Evolutionary conservation across 2,797 vertebrate species (phyloP), one percentile per base, ranked within the genome.

Genomic region (Hypotaenidia philippensis): DNA sequence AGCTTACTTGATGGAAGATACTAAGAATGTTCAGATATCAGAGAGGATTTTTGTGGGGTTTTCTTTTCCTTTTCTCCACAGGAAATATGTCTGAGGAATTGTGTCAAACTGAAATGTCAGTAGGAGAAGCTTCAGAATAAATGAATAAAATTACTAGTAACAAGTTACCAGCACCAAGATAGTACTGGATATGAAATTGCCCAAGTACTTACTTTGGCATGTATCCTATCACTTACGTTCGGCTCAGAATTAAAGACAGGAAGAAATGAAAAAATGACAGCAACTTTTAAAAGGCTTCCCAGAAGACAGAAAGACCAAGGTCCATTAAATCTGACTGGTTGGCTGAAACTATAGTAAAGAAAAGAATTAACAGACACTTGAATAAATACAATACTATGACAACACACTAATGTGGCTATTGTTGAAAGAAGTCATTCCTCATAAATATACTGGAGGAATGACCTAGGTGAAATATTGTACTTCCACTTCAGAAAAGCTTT

Each of bases 81-180:
- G 50, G 53, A 94, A 93, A 94, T 80, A 60, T 53, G 36, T 85
- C 89, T 77, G 53, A 87, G 60, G 45, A 91, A 92, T 83, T 63
- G 64, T 89, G 91, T 96, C 95, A 95, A 74, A 63, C 79, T 83
- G 87, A 91, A 95, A 94, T 90, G 91, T 83, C 94, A 96, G 76
- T 59, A 81, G 40, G 75, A 87, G 64, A 93, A 64, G 8, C 78
- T 95, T 81, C 83, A 86, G 91, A 97, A 97, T 95, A 95, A 94
- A 97, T 95, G 80, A 97, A 96, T 97, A 97, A 93, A 93, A 95
- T 94, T 94, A 81, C 83, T 69, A 69, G 80, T 75, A 95, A 88
- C 72, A 90, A 94, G 87, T 94, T 81, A 94, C 90, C 63, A 76
- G 61, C 55, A 75, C 70, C 65, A 82, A 61, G 79, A 88, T 2